Base-by-base conservation (phyloP, 2,113 vertebrate species). In the Hemichromis elongatus region DNA sequence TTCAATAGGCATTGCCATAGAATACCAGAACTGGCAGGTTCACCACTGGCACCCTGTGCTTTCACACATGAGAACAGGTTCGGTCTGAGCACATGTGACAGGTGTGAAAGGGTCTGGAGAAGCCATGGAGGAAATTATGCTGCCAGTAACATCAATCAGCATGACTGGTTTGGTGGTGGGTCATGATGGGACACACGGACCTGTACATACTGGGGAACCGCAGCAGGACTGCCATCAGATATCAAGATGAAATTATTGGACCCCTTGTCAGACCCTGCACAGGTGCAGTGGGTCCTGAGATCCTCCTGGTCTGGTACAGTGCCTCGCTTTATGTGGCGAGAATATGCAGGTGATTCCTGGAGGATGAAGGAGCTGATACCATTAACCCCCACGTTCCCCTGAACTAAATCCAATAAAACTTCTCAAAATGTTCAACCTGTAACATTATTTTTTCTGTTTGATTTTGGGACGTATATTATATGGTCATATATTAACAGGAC, bases 401-500 rank as follows among this genome's bases (percentile, higher is more conserved):
- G 54, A 55, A 55, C 11, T 55, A 26, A 55, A 55, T 55, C 54
- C 54, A 55, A 26, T 4, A 55, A 14, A 55, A 55, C 54, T 26
- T 2, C 11, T 55, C 21, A 55, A 55, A 55, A 26, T 55, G 54
- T 55, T 14, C 54, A 33, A 1, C 28, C 28, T 61, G 16, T 61
- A 61, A 61, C 57, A 35, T 35, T 0, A 0, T 61, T 1, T 33
- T 61, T 19, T 33, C 2, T 33, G 18, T 35, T 7, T 61, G 30
- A 61, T 61, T 61, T 61, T 61, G 3, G 57, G n/a, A n/a, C n/a
- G n/a, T n/a, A n/a, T n/a, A n/a, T n/a, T n/a, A n/a, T n/a, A n/a
- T n/a, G n/a, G n/a, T n/a, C n/a, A n/a, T n/a, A n/a, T n/a, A n/a
- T n/a, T n/a, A n/a, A 24, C 63, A 68, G 35, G 35, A 40, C 12